Conservation (phyloP, 2,888 invertebrate genomes). For the Elysia crispata region DNA sequence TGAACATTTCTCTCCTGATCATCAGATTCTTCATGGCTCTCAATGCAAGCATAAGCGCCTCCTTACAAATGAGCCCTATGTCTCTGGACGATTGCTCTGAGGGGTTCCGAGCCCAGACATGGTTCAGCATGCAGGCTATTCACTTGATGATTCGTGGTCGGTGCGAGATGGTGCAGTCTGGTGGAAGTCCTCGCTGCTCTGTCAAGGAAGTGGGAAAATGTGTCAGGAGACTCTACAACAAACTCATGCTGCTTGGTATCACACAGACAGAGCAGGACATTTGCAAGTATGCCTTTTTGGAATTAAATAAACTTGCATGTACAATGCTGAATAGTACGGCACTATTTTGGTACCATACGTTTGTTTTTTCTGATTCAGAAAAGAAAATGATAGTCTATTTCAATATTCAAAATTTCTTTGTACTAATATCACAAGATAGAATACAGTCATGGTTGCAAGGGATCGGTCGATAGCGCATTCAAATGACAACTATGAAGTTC, state of each 20-base stretch:
- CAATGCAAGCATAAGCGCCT: constrained; percentile 11
- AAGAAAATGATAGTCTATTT: no score
- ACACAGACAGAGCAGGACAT: constrained; percentile 10
- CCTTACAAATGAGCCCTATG: background rate
- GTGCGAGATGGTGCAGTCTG: constrained; percentile 10
- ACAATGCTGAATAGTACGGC: no score
- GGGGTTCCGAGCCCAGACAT: constrained; percentile 18
- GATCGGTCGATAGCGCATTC: no score
- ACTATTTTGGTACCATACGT: no score
- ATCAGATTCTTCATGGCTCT: background rate
- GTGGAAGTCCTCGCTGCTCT: constrained; percentile 18
- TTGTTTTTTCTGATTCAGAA: no score
- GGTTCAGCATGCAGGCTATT: constrained; percentile 17
- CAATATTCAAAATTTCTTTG: no score
- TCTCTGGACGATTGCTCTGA: constrained; percentile 14
- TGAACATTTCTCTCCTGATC: no score
- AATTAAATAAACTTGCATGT: no score
- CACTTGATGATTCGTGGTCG: background rate
- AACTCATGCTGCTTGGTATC: constrained; percentile 14
- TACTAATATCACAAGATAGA: no score
- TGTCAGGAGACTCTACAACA: constrained; percentile 3
- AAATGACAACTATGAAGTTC: no score
- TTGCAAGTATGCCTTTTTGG: no score
- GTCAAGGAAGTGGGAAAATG: background rate
- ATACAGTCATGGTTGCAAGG: no score